phyloP scores from a whole-genome alignment of 2,888 invertebrate species.

The Caenorhabditis sulstoni region DNA sequence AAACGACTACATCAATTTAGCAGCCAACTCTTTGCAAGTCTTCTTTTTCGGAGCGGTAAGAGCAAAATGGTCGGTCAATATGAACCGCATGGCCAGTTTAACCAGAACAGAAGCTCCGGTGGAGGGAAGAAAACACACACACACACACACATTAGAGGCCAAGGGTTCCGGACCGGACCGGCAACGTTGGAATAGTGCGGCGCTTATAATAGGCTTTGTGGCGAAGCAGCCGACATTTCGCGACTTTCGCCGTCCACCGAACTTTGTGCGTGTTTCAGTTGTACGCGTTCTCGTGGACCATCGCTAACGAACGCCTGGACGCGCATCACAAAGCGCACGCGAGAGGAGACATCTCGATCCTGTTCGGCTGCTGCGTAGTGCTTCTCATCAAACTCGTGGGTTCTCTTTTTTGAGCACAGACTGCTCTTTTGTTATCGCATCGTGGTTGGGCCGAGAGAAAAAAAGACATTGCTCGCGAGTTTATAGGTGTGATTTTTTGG shows the following conservation, averaged over 20 bases:
- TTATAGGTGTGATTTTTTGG: slow-evolving; percentile 52
- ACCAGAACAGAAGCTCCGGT: background rate
- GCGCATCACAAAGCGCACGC: slow-evolving; percentile 79
- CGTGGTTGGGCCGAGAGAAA: background rate
- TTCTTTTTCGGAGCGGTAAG: slow-evolving; percentile 70
- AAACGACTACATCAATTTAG: slow-evolving; percentile 70
- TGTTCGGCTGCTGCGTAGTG: slow-evolving; percentile 77
- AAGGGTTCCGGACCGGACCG: background rate
- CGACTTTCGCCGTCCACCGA: background rate
- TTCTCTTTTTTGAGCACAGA: slow-evolving; percentile 11
- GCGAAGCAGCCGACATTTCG: background rate
- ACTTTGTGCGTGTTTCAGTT: slow-evolving; percentile 63
- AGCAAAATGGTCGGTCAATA: slow-evolving; percentile 4
- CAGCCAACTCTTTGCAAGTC: slow-evolving; percentile 68
- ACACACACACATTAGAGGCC: slow-evolving; percentile 16
- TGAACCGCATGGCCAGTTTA: background rate
- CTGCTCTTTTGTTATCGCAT: slow-evolving; percentile 9
- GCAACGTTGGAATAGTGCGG: background rate
- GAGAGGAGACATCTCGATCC: slow-evolving; percentile 77
- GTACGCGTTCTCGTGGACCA: slow-evolving; percentile 66
- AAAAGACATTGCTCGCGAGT: background rate
- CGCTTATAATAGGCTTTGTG: background rate
- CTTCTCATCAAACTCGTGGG: slow-evolving; percentile 75
- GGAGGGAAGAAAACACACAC: slow-evolving; percentile 9
- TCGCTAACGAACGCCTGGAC: slow-evolving; percentile 74